A percentile compares a stretch with the other conserved stretches of the same genome.
Evolutionary conservation across 2,113 vertebrate species (phyloP).

Genomic region (Pygoscelis antarcticus): DNA sequence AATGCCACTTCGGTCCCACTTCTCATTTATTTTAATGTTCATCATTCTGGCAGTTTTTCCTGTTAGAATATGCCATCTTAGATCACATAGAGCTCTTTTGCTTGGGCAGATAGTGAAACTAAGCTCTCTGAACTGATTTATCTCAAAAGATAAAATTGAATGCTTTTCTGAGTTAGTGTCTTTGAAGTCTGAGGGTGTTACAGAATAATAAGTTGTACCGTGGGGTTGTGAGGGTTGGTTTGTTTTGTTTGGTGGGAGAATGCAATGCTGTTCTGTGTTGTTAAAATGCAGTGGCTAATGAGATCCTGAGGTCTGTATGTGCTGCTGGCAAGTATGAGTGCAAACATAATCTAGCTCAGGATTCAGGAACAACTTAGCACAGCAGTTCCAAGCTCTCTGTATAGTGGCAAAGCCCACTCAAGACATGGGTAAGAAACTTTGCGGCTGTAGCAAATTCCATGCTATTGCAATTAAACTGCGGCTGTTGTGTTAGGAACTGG

Average conservation of each 20-base stretch:
- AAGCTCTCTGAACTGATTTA: neutral
- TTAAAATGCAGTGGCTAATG: neutral
- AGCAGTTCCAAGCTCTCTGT: neutral
- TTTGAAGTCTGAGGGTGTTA: neutral
- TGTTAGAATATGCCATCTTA: neutral
- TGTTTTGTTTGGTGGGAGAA: neutral
- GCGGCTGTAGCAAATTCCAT: neutral
- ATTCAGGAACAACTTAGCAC: neutral
- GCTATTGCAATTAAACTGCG: neutral
- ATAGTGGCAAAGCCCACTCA: neutral
- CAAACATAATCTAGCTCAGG: neutral
- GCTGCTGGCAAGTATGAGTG: neutral
- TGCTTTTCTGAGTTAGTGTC: neutral
- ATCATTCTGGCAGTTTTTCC: neutral
- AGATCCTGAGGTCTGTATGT: neutral
- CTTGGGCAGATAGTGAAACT: neutral
- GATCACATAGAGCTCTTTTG: neutral
- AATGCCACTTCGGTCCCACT: neutral
- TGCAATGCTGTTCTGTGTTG: neutral
- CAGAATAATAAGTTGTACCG: fast-evolving
- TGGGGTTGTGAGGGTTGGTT: neutral
- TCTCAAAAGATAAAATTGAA: neutral
- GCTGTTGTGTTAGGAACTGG: neutral
- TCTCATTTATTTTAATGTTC: neutral
- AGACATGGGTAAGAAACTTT: neutral